Conservation (phyloP, 2,797 vertebrate genomes). For the Linurgus olivaceus region DNA sequence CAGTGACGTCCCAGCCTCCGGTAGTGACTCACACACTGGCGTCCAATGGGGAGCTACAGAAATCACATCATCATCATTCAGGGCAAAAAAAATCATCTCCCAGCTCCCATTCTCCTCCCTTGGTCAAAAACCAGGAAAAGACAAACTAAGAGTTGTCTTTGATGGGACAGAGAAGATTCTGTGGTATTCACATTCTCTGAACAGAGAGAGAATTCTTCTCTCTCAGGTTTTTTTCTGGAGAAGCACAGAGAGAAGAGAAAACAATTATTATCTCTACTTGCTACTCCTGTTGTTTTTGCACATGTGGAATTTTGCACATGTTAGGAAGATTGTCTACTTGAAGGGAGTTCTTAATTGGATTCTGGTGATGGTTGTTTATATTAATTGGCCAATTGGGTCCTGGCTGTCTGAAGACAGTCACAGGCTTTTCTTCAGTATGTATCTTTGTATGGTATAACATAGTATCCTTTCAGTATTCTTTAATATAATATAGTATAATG, state of each 20-base stretch:
- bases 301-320: background rate
- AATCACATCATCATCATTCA: background rate
- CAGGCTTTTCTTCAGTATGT: background rate
- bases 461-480: background rate
- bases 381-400: background rate
- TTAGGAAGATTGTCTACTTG: background rate
- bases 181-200: background rate
- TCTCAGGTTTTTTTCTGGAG: background rate
- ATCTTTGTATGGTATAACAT: background rate
- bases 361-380: background rate
- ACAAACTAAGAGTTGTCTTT: background rate
- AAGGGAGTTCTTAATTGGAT: background rate
- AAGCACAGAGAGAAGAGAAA: background rate
- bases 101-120: background rate
- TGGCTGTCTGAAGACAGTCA: background rate
- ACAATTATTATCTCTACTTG: background rate
- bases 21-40: constrained; percentile 96
- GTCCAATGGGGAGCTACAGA: constrained; percentile 89
- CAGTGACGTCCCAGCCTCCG: constrained; percentile 92
- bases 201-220: background rate
- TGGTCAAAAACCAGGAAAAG: background rate
- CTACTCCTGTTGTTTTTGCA: background rate
- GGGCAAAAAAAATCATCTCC: background rate
- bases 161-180: background rate
- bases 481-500: background rate